Evolutionary conservation across 2,888 invertebrate species (phyloP).

Genomic region (Arge pagana): DNA sequence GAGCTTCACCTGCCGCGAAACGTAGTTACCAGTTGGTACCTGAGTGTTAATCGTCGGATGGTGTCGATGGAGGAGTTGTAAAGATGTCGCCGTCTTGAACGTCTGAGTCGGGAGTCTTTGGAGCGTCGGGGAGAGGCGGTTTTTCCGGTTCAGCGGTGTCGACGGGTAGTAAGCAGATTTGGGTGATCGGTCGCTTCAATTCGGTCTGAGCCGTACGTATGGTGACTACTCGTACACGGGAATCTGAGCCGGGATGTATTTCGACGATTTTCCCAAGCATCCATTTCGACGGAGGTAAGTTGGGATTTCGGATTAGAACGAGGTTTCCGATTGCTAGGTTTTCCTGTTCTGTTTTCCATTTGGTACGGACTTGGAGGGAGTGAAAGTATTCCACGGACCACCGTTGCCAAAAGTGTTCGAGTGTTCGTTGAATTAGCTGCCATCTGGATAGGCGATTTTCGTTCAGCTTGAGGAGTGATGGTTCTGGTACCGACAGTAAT

Average conservation of each 20-base stretch:
- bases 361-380: slow-evolving; percentile 30
- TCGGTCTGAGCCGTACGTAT: slow-evolving; percentile 28
- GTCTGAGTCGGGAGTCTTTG: too few relatives aligned
- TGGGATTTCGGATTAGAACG: slow-evolving; percentile 27
- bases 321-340: slow-evolving; percentile 23
- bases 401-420: slow-evolving; percentile 32
- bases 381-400: slow-evolving; percentile 33
- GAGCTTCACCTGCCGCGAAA: too few relatives aligned
- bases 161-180: background rate
- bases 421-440: slow-evolving; percentile 26
- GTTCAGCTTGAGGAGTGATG: slow-evolving; percentile 15
- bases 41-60: too few relatives aligned
- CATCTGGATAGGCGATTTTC: slow-evolving; percentile 27
- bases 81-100: too few relatives aligned
- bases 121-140: too few relatives aligned
- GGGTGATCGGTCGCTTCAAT: background rate
- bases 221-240: slow-evolving; percentile 27
- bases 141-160: too few relatives aligned
- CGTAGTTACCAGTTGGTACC: too few relatives aligned
- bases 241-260: slow-evolving; percentile 31
- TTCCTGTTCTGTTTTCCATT: slow-evolving; percentile 20
- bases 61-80: too few relatives aligned
- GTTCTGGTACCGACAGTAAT: slow-evolving; percentile 31
- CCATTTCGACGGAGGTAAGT: slow-evolving; percentile 29
- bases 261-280: slow-evolving; percentile 26